A percentile compares a stretch with the other conserved stretches of the same genome.
phyloP scores from a whole-genome alignment of 2,113 vertebrate species.

The Nanorana parkeri region DNA sequence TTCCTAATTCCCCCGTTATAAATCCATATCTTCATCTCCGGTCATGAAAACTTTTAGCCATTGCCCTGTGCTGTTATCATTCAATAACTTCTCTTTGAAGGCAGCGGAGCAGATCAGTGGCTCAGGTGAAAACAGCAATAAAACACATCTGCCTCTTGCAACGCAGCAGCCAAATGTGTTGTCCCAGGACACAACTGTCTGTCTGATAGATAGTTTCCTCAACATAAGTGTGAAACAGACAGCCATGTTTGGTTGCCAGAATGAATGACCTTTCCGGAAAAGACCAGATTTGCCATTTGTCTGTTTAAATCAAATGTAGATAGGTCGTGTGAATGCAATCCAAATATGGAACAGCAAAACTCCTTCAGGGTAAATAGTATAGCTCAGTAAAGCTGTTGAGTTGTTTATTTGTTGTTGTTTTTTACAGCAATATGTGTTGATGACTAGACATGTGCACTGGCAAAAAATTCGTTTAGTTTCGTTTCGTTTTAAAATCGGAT shows the following conservation, averaged over 20 bases:
- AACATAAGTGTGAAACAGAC: constrained; percentile 7
- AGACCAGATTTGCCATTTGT: constrained; percentile 16
- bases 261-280: constrained; percentile 17
- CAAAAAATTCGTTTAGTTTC: no score
- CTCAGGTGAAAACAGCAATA: constrained; percentile 25
- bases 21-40: no score
- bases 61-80: constrained; percentile 20
- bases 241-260: background rate
- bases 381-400: no score
- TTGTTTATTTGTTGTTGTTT: no score
- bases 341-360: no score
- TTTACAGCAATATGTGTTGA: no score
- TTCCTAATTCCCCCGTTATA: no score
- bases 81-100: constrained; percentile 1
- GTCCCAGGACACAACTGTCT: constrained; percentile 3
- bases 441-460: no score
- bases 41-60: constrained; percentile 1
- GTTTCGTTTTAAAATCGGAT: no score
- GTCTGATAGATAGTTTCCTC: constrained; percentile 18
- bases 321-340: background rate
- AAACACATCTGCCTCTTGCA: constrained; percentile 8
- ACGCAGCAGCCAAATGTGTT: background rate
- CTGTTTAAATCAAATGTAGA: background rate
- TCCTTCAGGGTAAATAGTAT: no score
- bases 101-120: constrained; percentile 1